Percentiles rank a stretch among this genome's conserved stretches.
These are phyloP conservation scores for Pongo pygmaeus DNA, from an alignment of 2,113 vertebrate genomes.

Conservation along the genomic window DNA sequence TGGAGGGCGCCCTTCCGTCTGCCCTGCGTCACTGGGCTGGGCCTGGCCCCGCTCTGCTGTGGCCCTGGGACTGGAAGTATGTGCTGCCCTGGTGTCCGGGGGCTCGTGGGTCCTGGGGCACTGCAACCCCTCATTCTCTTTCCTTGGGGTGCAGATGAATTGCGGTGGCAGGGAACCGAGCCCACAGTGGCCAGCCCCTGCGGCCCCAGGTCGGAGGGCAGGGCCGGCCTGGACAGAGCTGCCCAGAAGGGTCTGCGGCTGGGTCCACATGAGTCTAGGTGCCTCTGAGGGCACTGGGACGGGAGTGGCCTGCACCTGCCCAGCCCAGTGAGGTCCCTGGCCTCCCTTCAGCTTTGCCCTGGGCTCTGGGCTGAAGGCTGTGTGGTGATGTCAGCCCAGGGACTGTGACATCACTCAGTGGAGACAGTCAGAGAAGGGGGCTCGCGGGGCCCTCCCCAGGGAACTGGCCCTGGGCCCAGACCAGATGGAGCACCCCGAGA, in stretches of 20 bases:
- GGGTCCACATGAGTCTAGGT: neutral
- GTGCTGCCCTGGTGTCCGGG: neutral
- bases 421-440: neutral
- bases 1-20: neutral
- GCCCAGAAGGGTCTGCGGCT: neutral
- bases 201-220: neutral
- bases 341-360: neutral
- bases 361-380: neutral
- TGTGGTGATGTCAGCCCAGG: slow-evolving; percentile 60
- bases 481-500: slow-evolving; percentile 45
- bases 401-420: slow-evolving; percentile 74
- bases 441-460: neutral
- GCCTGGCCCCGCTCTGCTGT: neutral
- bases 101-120: neutral
- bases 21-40: neutral
- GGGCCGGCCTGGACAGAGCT: neutral
- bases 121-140: too few species aligned
- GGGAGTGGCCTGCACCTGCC: fast-evolving
- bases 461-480: neutral
- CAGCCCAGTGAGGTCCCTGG: too few species aligned
- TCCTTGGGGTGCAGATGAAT: neutral
- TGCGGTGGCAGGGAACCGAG: neutral
- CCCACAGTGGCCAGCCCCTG: neutral
- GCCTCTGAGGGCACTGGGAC: neutral
- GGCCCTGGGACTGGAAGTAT: too few species aligned